Percentiles rank a stretch among this genome's conserved stretches.
Evolutionary conservation across 2,888 invertebrate species (phyloP).

Genomic region (Strigamia transsilvanica): DNA sequence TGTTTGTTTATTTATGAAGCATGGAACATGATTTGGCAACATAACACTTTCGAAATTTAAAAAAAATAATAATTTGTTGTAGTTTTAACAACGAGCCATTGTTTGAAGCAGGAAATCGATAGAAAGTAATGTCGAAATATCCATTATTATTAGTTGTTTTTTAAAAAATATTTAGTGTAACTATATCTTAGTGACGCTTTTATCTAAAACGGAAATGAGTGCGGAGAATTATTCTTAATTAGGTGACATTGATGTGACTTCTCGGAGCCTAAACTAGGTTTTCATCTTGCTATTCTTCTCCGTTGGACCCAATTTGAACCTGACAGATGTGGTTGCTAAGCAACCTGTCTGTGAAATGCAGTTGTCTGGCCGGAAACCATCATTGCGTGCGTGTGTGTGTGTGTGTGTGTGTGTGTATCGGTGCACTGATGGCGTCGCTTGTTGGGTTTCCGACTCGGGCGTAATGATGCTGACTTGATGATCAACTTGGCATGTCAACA

Average conservation of each 20-base stretch:
- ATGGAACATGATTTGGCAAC: no score
- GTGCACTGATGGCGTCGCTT: constrained; percentile 9
- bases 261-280: neutral
- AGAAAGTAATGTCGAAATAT: no score
- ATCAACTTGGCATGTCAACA: neutral
- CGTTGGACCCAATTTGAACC: neutral
- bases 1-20: no score
- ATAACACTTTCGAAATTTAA: no score
- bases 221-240: constrained; percentile 22
- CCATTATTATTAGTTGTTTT: no score
- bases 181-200: neutral
- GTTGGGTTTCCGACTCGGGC: neutral
- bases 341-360: neutral
- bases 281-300: neutral
- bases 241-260: neutral
- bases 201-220: constrained; percentile 16
- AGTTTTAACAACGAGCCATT: no score
- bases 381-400: neutral
- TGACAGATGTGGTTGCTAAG: neutral
- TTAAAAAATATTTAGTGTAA: no score
- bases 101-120: no score
- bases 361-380: constrained; percentile 24
- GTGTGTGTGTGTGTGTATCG: neutral
- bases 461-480: constrained; percentile 22
- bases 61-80: no score